Percentiles rank a stretch among this genome's conserved stretches.
phyloP scores from a whole-genome alignment of 2,113 vertebrate genomes.

The Dolichallabes microphthalmus region DNA sequence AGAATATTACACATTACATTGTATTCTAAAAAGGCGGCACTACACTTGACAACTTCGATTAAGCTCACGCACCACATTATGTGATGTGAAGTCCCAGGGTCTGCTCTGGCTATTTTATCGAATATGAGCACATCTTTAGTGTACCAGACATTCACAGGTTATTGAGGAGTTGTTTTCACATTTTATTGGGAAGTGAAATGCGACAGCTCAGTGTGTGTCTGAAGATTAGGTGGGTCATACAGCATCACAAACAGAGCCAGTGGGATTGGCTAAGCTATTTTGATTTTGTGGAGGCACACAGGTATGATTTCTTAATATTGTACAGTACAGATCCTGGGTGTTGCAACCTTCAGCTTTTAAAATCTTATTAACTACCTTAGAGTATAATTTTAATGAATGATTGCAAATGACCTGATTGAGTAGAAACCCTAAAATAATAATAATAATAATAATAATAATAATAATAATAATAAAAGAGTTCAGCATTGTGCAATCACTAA shows the following conservation, averaged over 20 bases:
- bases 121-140: neutral
- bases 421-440: neutral
- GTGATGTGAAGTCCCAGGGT: neutral
- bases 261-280: neutral
- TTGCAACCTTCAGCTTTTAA: neutral
- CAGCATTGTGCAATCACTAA: no score
- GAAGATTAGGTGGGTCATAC: neutral
- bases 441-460: no score
- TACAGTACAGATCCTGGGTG: neutral
- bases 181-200: neutral
- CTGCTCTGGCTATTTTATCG: neutral
- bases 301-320: neutral
- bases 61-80: neutral
- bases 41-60: neutral
- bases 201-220: slow-evolving; percentile 3
- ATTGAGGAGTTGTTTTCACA: neutral
- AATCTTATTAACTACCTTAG: neutral
- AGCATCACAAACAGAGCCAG: slow-evolving; percentile 4
- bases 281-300: neutral
- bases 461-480: no score
- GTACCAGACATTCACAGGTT: neutral
- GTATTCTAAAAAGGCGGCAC: neutral
- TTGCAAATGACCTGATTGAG: neutral
- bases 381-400: neutral
- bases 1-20: neutral